Base-by-base conservation (phyloP, 2,888 invertebrate genomes). In the Biston betularia region DNA sequence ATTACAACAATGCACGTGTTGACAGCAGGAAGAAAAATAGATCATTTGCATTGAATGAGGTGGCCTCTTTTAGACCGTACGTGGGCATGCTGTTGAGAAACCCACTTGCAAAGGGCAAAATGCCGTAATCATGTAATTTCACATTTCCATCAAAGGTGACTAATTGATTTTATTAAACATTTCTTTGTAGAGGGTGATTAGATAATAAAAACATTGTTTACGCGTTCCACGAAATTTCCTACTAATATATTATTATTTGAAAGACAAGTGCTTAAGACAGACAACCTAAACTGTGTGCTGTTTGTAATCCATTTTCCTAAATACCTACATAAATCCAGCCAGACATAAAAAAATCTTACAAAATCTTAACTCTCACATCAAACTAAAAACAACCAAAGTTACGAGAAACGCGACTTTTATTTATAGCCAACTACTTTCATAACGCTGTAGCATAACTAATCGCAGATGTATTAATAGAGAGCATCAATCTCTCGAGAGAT, bases 31-130 rank as follows among this genome's bases (percentile, higher is more conserved):
- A 83, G 81, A 82, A 82, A 83, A 83, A 82, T 79, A 69, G 74
- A 73, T 80, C 70, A 87, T 88, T 89, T 87, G 81, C 88, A 89
- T 89, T 85, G 85, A 88, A 89, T 88, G 78, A 59, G 53, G 54
- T 68, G 67, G 63, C 67, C 63, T 34, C 14, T 63, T 68, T 76
- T 64, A 56, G 60, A 57, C 60, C 59, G 75, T 79, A 62, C 60
- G 75, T 79, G 79, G 73, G 78, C 75, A 78, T 49, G 9, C 53
- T 40, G 15, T 63, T 58, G 52, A 14, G 60, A 53, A 62, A 65
- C 46, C 14, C 34, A 49, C 7, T 12, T 14, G 50, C 35, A 5
- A n/a, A 15, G n/a, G 42, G 42, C 4, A 14, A 8, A 12, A 12
- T 1, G 35, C 0, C 34, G 12, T 34, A 34, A 6, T 10, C 12